phyloP scores from a whole-genome alignment of 23 tunicate species.

The Clavelina lepadiformis region DNA sequence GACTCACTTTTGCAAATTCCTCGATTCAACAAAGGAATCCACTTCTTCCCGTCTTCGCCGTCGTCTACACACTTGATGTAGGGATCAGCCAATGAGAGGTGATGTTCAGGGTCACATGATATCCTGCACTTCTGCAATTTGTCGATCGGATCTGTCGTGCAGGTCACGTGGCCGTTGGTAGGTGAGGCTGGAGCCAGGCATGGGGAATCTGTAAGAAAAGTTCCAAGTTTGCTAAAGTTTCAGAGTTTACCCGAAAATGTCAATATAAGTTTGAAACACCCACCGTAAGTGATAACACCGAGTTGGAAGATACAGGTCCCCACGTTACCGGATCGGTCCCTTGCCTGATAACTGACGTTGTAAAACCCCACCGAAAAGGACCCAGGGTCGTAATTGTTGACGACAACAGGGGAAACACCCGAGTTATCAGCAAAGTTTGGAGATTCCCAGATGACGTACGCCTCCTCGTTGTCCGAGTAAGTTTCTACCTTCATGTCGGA shows the following conservation, averaged over 20 bases:
- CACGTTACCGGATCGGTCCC: constrained; percentile 43
- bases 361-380: constrained; percentile 48
- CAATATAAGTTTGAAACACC: neutral
- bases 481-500: constrained; percentile 57
- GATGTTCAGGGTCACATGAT: constrained; percentile 34
- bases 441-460: constrained; percentile 49
- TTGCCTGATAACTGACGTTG: constrained; percentile 45
- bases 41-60: constrained; percentile 3
- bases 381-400: constrained; percentile 39
- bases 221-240: too few species aligned
- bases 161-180: constrained; percentile 48
- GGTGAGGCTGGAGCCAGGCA: constrained; percentile 61
- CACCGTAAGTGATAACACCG: constrained; percentile 47
- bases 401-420: constrained; percentile 9
- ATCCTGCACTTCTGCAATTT: constrained; percentile 42
- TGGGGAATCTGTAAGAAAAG: constrained; percentile 11
- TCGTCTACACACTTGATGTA: constrained; percentile 35
- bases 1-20: constrained; percentile 51
- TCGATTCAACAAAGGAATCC: constrained; percentile 62
- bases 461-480: constrained; percentile 38
- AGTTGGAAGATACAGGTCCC: constrained; percentile 43
- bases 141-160: constrained; percentile 32
- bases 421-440: constrained; percentile 77
- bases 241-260: too few species aligned
- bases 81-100: constrained; percentile 49